A percentile compares a stretch with the other conserved stretches of the same genome.
phyloP scores from a whole-genome alignment of 2,797 vertebrate genomes.

The Brachyrhaphis roseni region DNA sequence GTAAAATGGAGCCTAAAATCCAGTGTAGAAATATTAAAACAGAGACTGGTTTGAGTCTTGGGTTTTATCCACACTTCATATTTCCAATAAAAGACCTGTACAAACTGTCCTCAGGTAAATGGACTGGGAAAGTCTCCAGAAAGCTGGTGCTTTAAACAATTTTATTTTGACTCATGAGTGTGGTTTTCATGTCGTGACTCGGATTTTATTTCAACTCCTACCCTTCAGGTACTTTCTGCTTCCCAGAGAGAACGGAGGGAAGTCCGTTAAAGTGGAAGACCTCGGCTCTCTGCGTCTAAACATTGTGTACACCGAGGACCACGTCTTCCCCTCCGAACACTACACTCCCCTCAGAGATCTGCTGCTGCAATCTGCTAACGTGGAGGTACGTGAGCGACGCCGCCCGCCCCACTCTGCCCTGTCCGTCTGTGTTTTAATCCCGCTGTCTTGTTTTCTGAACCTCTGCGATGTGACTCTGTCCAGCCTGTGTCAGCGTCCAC shows the following conservation, averaged over 20 bases:
- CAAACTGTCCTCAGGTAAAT: not conserved
- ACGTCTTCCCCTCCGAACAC: constrained; percentile 94
- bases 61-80: not conserved
- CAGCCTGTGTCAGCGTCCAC: constrained; percentile 96
- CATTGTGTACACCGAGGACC: constrained; percentile 98
- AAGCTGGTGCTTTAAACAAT: not conserved
- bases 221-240: constrained; percentile 91
- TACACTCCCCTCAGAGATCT: constrained; percentile 92
- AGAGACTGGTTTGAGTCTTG: not conserved
- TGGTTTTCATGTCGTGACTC: not conserved
- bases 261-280: constrained; percentile 93
- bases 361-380: constrained; percentile 89
- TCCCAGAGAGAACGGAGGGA: constrained; percentile 93
- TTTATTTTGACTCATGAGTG: not conserved
- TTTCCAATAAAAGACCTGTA: not conserved
- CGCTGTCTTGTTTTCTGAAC: not conserved
- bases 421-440: not conserved
- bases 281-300: constrained; percentile 95
- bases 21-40: not conserved
- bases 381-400: constrained; percentile 79
- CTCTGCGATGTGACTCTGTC: not conserved
- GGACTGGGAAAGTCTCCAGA: not conserved
- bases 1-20: not conserved
- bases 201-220: not conserved
- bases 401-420: not conserved